Base-by-base conservation (phyloP, 2,113 vertebrate genomes). In the Amphilophus citrinellus region DNA sequence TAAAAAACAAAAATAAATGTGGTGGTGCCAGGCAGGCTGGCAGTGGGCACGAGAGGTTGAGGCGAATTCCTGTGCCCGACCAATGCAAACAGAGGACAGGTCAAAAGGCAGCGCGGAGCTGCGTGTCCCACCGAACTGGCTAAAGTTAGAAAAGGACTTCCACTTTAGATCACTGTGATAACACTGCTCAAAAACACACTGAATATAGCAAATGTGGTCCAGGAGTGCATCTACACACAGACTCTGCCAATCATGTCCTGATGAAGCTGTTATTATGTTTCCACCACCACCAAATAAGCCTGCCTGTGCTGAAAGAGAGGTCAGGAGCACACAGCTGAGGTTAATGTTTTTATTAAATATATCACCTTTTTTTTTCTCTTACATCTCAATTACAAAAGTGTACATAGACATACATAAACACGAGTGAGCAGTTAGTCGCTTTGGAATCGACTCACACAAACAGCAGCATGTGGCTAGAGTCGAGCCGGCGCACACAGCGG, bases 291-390 rank as follows among this genome's bases (percentile, higher is more conserved):
- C 76, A n/a, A 71, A 62, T 53, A 61, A 85, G 39, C 71, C 76
- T 3, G 61, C n/a, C 75, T 76, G 83, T 87, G 68, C 62, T 63
- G 53, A 92, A 37, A 68, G 39, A 87, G 44, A 85, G 24, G 86
- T 68, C 77, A 39, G 75, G 39, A 71, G 42, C 30, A 3, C 68
- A 83, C 18, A 79, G 35, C 75, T 92, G 90, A 92, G 92, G 84
- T 94, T 94, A 91, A 91, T 79, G 91, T 93, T 93, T 95, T 95
- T 95, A 95, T 96, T 95, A 94, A 95, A 95, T 95, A 94, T 91
- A 94, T 94, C 90, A 91, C 84, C 88, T 92, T 90, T 87, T 92
- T 87, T 92, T 87, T 91, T 89, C 92, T 90, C 94, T 91, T 93
- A 92, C 92, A 94, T 93, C 90, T 91, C 88, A 95, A 89, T 94